Evolutionary conservation across 1,140 invertebrate genomes (phyloP).

Genomic region (Heliconius himera): DNA sequence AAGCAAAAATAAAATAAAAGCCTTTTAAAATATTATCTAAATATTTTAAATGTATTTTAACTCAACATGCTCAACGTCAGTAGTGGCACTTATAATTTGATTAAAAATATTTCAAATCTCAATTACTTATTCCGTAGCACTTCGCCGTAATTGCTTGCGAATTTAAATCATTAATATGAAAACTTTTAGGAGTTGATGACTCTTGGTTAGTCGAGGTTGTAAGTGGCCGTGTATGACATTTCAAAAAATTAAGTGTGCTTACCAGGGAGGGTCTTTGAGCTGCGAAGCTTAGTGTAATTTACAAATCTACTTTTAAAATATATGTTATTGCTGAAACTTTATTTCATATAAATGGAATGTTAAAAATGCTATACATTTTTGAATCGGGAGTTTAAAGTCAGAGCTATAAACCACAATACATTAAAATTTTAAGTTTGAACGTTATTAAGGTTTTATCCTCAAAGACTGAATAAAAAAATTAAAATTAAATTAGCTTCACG

Average conservation of each 20-base stretch:
- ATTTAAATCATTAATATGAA: conserved; percentile 18
- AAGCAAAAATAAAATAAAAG: neutral
- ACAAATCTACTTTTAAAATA: neutral
- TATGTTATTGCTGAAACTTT: neutral
- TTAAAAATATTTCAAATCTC: conserved; percentile 11
- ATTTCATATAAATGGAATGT: neutral
- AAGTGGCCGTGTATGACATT: conserved; percentile 26
- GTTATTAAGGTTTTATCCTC: too few species aligned
- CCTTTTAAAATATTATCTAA: conserved; percentile 7
- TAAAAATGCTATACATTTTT: neutral
- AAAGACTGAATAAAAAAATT: too few species aligned
- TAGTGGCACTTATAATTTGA: neutral
- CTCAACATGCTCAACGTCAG: neutral
- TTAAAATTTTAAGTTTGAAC: too few species aligned
- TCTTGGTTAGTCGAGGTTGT: conserved; percentile 7
- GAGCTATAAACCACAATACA: too few species aligned
- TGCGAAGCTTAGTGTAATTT: conserved; percentile 17
- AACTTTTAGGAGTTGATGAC: conserved; percentile 21
- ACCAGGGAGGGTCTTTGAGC: conserved; percentile 25
- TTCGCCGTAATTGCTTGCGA: conserved; percentile 3
- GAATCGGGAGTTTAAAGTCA: too few species aligned
- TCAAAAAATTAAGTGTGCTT: conserved; percentile 33
- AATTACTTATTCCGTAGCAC: conserved; percentile 11
- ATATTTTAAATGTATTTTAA: neutral
- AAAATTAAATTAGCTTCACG: too few species aligned